Evolutionary conservation across 2,888 invertebrate genomes (phyloP).

Genomic region (Coelinius sp.): DNA sequence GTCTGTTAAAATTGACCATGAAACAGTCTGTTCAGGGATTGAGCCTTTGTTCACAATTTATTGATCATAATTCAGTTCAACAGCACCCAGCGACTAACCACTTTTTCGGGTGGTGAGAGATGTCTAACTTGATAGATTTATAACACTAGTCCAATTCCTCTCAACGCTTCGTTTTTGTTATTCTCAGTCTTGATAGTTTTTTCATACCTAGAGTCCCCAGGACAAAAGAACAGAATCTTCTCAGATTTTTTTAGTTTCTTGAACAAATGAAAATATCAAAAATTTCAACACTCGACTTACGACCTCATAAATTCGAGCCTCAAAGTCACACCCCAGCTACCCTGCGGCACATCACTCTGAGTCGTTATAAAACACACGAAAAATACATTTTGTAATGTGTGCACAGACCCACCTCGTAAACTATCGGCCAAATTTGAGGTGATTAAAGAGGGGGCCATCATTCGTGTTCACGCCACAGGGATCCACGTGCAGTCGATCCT

Average conservation of each 20-base stretch:
- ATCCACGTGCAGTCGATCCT: slow-evolving; percentile 24
- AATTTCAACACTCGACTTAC: slow-evolving; percentile 43
- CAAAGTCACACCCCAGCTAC: slow-evolving; percentile 41
- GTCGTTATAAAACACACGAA: slow-evolving; percentile 27
- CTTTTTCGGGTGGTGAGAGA: slow-evolving; percentile 22
- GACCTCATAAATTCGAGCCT: slow-evolving; percentile 56
- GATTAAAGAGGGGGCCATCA: neutral
- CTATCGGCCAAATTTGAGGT: slow-evolving; percentile 48
- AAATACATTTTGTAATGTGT: slow-evolving; percentile 35
- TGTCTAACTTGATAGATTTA: slow-evolving; percentile 42
- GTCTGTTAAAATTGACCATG: slow-evolving; percentile 14
- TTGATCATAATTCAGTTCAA: slow-evolving; percentile 45
- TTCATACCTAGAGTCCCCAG: too few relatives aligned
- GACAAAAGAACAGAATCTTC: too few relatives aligned
- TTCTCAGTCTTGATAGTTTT: too few relatives aligned
- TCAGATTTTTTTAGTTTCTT: too few relatives aligned
- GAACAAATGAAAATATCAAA: slow-evolving; percentile 27
- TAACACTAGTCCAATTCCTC: slow-evolving; percentile 37
- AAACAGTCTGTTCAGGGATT: slow-evolving; percentile 37
- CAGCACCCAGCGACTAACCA: slow-evolving; percentile 44
- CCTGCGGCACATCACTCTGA: slow-evolving; percentile 33
- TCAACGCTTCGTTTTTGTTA: too few relatives aligned
- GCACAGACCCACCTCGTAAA: slow-evolving; percentile 50
- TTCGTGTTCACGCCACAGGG: slow-evolving; percentile 31
- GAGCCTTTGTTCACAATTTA: slow-evolving; percentile 47